These are phyloP conservation scores for Macrocentrus cingulum DNA, from an alignment of 1,140 invertebrate species.

Conservation along the genomic window DNA sequence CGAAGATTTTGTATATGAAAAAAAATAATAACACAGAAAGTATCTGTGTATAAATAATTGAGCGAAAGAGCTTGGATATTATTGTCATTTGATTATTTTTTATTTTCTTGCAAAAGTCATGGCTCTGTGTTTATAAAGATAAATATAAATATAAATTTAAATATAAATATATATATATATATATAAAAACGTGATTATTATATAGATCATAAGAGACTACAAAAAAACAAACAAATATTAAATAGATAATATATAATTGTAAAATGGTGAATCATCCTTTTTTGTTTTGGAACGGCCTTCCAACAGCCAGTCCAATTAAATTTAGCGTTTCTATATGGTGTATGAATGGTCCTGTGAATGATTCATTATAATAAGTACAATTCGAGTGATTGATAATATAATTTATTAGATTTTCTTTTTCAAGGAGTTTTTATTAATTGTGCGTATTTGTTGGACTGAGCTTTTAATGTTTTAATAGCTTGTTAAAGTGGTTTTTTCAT, in stretches of 20 bases:
- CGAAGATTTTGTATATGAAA: constrained; percentile 23
- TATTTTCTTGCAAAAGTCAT: constrained; percentile 9
- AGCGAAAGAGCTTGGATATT: constrained; percentile 2
- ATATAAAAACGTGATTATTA: constrained; percentile 36
- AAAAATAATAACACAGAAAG: constrained; percentile 20
- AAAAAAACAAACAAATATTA: constrained; percentile 29
- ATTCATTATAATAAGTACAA: too few species aligned
- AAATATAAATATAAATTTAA: constrained; percentile 39
- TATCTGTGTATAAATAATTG: constrained; percentile 5
- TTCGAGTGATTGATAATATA: constrained; percentile 1
- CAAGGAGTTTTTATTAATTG: neutral
- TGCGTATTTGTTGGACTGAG: constrained; percentile 14
- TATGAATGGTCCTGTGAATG: neutral
- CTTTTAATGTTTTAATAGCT: constrained; percentile 13
- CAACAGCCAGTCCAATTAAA: neutral
- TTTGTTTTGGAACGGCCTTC: constrained; percentile 36
- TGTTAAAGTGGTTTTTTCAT: neutral
- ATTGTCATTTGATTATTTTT: constrained; percentile 3
- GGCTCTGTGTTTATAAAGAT: constrained; percentile 24
- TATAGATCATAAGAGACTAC: constrained; percentile 34
- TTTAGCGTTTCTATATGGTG: neutral
- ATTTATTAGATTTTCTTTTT: neutral
- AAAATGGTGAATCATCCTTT: constrained; percentile 36
- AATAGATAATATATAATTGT: constrained; percentile 47
- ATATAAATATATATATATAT: constrained; percentile 46